These are phyloP conservation scores for Ctenicera cuprea DNA, from an alignment of 2,888 invertebrate genomes.

Conservation along the genomic window DNA sequence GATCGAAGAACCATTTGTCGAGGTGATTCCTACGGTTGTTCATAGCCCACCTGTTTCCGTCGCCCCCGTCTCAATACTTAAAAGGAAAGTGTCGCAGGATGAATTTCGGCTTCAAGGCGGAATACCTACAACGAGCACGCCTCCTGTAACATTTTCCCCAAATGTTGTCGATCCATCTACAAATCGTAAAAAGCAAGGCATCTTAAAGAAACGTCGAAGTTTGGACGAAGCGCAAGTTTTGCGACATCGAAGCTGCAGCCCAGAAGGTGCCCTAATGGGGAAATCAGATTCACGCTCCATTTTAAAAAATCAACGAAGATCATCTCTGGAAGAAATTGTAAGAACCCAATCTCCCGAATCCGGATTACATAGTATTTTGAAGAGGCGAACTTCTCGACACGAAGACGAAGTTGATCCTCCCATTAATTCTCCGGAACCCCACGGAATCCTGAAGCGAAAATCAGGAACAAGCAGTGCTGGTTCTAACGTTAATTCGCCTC, in stretches of 20 bases:
- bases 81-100: slow-evolving; percentile 75
- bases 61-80: slow-evolving; percentile 76
- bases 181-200: slow-evolving; percentile 82
- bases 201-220: slow-evolving; percentile 88
- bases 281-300: slow-evolving; percentile 79
- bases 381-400: slow-evolving; percentile 80
- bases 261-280: slow-evolving; percentile 78
- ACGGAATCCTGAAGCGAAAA: slow-evolving; percentile 87
- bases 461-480: slow-evolving; percentile 79
- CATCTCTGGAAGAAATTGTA: slow-evolving; percentile 83
- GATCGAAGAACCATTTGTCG: slow-evolving; percentile 70
- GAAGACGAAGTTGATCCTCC: slow-evolving; percentile 78
- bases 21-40: slow-evolving; percentile 54
- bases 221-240: slow-evolving; percentile 86
- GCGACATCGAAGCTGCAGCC: slow-evolving; percentile 81
- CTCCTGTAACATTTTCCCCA: slow-evolving; percentile 88
- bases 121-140: slow-evolving; percentile 72
- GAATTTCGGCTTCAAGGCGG: slow-evolving; percentile 68
- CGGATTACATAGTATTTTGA: slow-evolving; percentile 81
- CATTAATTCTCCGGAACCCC: slow-evolving; percentile 76
- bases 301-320: slow-evolving; percentile 80
- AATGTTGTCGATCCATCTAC: slow-evolving; percentile 82
- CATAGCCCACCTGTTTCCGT: slow-evolving; percentile 59
- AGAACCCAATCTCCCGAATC: slow-evolving; percentile 80
- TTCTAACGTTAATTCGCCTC: slow-evolving; percentile 78